Evolutionary conservation across 2,797 vertebrate genomes (phyloP), one percentile per base, ranked within the genome.

Genomic region (Odontamblyopus rebecca): DNA sequence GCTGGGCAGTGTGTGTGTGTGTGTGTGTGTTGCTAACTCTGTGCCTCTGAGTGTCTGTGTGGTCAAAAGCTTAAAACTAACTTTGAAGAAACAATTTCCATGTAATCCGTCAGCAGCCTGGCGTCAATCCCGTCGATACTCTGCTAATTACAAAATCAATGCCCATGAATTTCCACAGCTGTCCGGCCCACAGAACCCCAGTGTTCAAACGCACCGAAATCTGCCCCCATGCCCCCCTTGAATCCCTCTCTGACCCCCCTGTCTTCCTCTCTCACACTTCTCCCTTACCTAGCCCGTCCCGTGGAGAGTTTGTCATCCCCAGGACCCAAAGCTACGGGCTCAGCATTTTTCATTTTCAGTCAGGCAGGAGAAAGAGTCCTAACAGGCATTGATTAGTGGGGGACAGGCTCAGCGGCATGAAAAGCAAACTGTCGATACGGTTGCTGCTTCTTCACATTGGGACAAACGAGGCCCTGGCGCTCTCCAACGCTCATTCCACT

Each of bases 61-160:
- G 73, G 74, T 78, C 66, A 68, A 81, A 81, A 84, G 79, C 79
- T 85, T 78, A 70, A 90, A 92, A 90, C 85, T 88, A 94, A 93
- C 93, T 93, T 88, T 92, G 92, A 93, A 94, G 93, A 94, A 96
- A 94, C 94, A 95, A 96, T 96, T 95, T 95, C 93, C 89, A 87
- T 89, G 90, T 94, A 94, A 96, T 95, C 94, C 92, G 94, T 95
- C 95, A 94, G 92, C 81, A 71, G 92, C 89, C 86, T 85, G 90
- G 89, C 93, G 90, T 95, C 81, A 59, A 96, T 95, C 89, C 92
- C 89, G 92, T 95, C 94, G 92, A 96, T 95, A 95, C 94, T 93
- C 91, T 89, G 94, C 96, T 96, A 96, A 96, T 96, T 95, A 96
- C 92, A 89, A 96, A 96, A 96, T 96, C 95, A 95, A 96, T 96